Evolutionary conservation across 2,113 vertebrate species (phyloP).

Genomic region (Rhipidura dahli): DNA sequence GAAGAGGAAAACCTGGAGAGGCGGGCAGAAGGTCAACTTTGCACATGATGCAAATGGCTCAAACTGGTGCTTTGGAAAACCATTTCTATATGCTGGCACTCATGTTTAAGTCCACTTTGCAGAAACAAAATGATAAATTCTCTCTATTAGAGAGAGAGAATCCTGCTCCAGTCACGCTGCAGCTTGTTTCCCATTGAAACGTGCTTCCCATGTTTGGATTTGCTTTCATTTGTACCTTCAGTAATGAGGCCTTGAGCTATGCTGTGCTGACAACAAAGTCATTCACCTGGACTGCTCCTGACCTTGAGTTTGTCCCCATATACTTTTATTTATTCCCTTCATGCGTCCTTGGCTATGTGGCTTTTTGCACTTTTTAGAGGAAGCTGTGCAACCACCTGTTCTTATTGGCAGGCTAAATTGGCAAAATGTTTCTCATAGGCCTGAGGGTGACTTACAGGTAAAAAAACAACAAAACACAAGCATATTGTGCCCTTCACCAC

Average conservation of each 20-base stretch:
- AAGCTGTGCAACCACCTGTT: conserved; percentile 48
- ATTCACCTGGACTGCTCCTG: not conserved
- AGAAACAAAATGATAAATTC: not conserved
- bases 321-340: not conserved
- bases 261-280: not conserved
- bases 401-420: not conserved
- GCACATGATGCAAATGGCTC: not conserved
- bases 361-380: conserved; percentile 16
- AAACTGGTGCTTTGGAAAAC: not conserved
- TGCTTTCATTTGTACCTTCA: not conserved
- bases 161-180: accelerated
- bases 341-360: not conserved
- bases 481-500: not conserved
- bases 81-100: not conserved
- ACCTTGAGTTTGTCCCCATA: not conserved
- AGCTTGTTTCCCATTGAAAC: not conserved
- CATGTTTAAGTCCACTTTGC: not conserved
- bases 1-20: not conserved
- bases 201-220: not conserved
- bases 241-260: not conserved
- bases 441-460: not conserved
- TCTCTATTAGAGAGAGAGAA: not conserved
- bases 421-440: not conserved
- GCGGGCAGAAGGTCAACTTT: not conserved
- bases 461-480: not conserved